Evolutionary conservation across 2,113 vertebrate species (phyloP).

Genomic region (Hydrochoerus hydrochaeris): DNA sequence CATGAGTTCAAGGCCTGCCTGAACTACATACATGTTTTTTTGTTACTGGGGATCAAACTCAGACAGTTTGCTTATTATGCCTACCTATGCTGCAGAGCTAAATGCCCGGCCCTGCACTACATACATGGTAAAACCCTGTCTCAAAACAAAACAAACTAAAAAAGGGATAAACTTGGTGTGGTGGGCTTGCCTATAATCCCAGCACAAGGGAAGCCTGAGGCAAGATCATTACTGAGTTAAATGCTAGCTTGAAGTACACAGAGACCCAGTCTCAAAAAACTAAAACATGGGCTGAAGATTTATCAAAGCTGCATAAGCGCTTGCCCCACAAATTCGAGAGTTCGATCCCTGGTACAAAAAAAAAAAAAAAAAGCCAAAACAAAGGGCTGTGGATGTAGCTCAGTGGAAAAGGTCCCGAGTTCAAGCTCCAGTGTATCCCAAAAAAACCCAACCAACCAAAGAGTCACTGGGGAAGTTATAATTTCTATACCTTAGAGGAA

Average conservation of each 20-base stretch:
- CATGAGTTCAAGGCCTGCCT: neutral
- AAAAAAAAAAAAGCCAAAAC: neutral
- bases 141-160: neutral
- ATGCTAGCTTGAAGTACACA: neutral
- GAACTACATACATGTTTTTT: neutral
- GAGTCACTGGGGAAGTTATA: neutral
- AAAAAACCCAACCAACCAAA: neutral
- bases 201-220: neutral
- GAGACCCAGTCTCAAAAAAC: neutral
- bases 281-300: neutral
- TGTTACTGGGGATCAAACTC: no score
- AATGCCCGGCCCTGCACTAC: neutral
- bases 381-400: neutral
- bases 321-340: no score
- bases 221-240: neutral
- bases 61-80: no score
- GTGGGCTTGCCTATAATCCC: neutral
- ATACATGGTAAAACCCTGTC: neutral
- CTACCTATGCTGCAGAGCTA: no score
- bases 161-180: neutral
- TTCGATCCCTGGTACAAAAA: no score
- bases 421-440: neutral
- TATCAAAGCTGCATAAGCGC: no score
- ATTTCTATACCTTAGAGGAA: conserved; percentile 19
- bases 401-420: neutral